These are phyloP conservation scores for Antigone vipio DNA, from an alignment of 2,113 vertebrate species.

Conservation along the genomic window DNA sequence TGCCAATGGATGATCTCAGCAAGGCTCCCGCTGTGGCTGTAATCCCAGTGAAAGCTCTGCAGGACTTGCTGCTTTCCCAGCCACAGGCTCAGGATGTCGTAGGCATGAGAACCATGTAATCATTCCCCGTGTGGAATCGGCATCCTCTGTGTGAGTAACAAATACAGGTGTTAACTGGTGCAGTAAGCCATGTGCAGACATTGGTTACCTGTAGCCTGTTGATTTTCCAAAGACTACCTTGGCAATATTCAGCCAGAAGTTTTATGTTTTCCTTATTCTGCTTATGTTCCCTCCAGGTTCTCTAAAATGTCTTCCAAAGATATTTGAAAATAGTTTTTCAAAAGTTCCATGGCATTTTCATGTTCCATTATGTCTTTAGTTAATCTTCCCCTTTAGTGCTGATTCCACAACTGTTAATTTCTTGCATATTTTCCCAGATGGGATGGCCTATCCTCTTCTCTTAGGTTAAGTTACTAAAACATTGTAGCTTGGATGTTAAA, in stretches of 20 bases:
- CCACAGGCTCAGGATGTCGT: background rate
- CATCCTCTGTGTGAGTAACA: background rate
- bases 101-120: accelerated
- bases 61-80: background rate
- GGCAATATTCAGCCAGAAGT: background rate
- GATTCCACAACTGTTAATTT: background rate
- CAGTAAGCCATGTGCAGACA: background rate
- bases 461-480: background rate
- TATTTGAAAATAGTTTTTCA: background rate
- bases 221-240: background rate
- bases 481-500: background rate
- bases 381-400: background rate
- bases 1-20: background rate
- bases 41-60: background rate
- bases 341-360: background rate
- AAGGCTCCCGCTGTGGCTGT: background rate
- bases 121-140: too few species aligned
- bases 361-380: background rate
- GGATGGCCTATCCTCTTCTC: background rate
- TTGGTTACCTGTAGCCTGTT: background rate
- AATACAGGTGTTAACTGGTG: background rate
- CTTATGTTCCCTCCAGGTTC: background rate
- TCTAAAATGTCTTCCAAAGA: background rate
- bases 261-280: background rate
- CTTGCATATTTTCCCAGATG: background rate